Evolutionary conservation across 2,797 vertebrate genomes (phyloP).

Genomic region (Micropoecilia bifurca): DNA sequence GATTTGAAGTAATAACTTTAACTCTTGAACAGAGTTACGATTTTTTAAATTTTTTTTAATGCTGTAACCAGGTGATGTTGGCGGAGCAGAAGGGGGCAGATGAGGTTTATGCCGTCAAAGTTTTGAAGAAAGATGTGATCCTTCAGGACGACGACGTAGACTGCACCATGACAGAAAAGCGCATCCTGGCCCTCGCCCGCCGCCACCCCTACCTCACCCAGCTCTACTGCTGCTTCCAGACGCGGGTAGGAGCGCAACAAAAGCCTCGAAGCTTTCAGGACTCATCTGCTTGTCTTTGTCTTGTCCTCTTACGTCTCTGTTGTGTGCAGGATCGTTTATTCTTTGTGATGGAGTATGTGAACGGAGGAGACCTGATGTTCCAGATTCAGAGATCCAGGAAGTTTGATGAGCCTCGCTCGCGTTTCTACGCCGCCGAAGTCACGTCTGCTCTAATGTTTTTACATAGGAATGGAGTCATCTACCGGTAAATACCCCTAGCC

Average conservation of each 20-base stretch:
- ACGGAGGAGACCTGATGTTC: constrained; percentile 98
- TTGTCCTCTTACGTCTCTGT: constrained; percentile 32
- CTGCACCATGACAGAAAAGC: constrained; percentile 97
- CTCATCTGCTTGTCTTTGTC: not conserved
- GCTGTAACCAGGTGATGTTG: constrained; percentile 88
- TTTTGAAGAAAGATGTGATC: constrained; percentile 96
- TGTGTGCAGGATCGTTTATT: constrained; percentile 94
- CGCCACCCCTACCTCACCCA: constrained; percentile 96
- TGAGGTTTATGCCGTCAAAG: constrained; percentile 95
- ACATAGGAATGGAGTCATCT: constrained; percentile 97
- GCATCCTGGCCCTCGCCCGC: constrained; percentile 92
- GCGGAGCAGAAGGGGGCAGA: constrained; percentile 94
- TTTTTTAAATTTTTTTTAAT: not conserved
- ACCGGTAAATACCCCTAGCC: constrained; percentile 83
- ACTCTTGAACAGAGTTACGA: not conserved
- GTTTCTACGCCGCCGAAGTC: constrained; percentile 98
- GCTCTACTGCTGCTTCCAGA: constrained; percentile 98
- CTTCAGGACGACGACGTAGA: constrained; percentile 97
- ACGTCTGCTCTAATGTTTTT: constrained; percentile 99
- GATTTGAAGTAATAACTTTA: not conserved
- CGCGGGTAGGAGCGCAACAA: constrained; percentile 81
- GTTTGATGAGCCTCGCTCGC: constrained; percentile 95
- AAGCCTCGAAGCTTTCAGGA: not conserved
- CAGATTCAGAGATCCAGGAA: constrained; percentile 98
- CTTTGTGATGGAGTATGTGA: constrained; percentile 99